A percentile compares a stretch with the other conserved stretches of the same genome.
These are phyloP conservation scores for Cephus runcator DNA, from an alignment of 2,888 invertebrate species.

Conservation along the genomic window DNA sequence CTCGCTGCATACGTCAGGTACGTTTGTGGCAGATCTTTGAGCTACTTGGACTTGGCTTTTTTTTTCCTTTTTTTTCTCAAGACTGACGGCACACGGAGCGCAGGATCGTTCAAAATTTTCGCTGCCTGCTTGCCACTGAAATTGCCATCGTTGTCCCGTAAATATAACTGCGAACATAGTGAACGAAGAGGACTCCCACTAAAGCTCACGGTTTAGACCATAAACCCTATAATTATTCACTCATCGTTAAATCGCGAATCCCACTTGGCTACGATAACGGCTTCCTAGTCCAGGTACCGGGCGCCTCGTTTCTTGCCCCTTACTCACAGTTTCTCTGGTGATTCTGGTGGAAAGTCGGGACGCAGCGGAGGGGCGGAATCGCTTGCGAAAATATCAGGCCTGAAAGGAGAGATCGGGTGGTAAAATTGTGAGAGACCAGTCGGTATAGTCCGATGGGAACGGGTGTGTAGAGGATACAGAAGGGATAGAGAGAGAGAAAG, in stretches of 20 bases:
- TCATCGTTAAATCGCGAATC: slow-evolving; percentile 58
- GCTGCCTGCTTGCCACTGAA: slow-evolving; percentile 29
- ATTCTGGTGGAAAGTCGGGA: not conserved
- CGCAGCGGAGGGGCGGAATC: not conserved
- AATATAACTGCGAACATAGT: slow-evolving; percentile 48
- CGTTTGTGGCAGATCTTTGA: not conserved
- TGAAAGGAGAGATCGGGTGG: not conserved
- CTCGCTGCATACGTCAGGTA: not conserved
- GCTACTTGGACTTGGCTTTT: not conserved
- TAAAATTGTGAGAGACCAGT: not conserved
- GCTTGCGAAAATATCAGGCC: not conserved
- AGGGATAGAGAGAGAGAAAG: too few relatives aligned
- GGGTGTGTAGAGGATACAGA: not conserved
- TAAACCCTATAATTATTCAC: slow-evolving; percentile 61
- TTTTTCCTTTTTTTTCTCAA: not conserved
- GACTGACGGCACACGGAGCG: not conserved
- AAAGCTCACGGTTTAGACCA: slow-evolving; percentile 49
- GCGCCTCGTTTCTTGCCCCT: not conserved
- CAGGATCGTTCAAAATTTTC: slow-evolving; percentile 27
- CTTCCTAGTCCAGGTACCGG: slow-evolving; percentile 29
- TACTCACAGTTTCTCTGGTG: not conserved
- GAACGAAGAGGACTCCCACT: slow-evolving; percentile 33
- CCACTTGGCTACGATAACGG: slow-evolving; percentile 51
- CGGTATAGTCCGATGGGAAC: not conserved
- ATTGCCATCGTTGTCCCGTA: slow-evolving; percentile 51